A percentile compares a stretch with the other conserved stretches of the same genome.
These are phyloP conservation scores for Oreochromis grahami DNA, from an alignment of 2,797 vertebrate genomes.

Conservation along the genomic window DNA sequence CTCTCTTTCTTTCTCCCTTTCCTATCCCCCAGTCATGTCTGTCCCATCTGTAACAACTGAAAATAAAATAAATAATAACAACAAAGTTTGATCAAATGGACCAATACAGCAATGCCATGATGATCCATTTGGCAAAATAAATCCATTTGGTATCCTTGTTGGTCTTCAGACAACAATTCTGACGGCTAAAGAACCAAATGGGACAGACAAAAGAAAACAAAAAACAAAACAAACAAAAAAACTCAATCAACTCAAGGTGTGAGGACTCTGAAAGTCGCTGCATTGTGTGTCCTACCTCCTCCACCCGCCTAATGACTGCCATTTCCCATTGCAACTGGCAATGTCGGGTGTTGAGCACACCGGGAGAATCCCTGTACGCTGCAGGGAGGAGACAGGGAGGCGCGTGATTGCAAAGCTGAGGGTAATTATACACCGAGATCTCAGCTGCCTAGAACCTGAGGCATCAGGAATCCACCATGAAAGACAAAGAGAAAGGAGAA, in stretches of 20 bases:
- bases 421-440: slow-evolving; percentile 6
- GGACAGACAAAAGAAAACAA: too few relatives aligned
- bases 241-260: neutral
- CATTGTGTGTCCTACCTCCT: neutral
- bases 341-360: neutral
- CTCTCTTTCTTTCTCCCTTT: too few relatives aligned
- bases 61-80: too few relatives aligned
- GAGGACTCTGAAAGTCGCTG: neutral
- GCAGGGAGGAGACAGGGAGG: neutral
- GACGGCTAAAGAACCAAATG: too few relatives aligned
- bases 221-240: too few relatives aligned
- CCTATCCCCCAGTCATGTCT: too few relatives aligned
- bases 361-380: neutral
- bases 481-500: neutral
- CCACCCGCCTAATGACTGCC: slow-evolving; percentile 18
- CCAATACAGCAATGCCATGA: too few relatives aligned
- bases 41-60: too few relatives aligned
- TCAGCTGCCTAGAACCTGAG: neutral
- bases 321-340: neutral
- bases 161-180: too few relatives aligned
- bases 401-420: neutral
- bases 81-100: too few relatives aligned
- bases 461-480: neutral
- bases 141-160: too few relatives aligned
- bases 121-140: too few relatives aligned